Evolutionary conservation across 2,113 vertebrate species (phyloP), one percentile per base, ranked within the genome.

Genomic region (Mola mola): DNA sequence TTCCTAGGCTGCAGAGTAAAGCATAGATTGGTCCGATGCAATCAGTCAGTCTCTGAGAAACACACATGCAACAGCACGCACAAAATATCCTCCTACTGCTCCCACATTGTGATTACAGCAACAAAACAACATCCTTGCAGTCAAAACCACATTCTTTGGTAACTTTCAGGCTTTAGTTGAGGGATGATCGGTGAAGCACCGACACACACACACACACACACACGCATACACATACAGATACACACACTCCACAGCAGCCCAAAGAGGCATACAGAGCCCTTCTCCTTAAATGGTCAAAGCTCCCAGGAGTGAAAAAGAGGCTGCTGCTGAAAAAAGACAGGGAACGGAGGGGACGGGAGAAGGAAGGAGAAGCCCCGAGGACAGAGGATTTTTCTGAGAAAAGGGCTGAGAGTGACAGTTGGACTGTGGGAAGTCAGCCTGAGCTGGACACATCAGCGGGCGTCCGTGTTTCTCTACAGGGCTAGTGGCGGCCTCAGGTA

Each of bases 231-330:
- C 66, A 72, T 75, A 66, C 55, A 76, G 41, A 62, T 64, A 67
- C 41, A 67, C 43, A 72, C 60, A 68, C 56, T 71, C 68, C 91
- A 88, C 92, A 92, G 91, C 87, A 46, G 89, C 84, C 88, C 90
- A 90, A 85, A 78, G 90, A 94, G 92, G 93, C 93, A 92, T 91
- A 93, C 94, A 92, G 93, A 97, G 91, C 92, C 85, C 92, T 96
- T 99, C 95, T 95, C 97, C 97, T 98, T 99, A 99, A 98, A 99
- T 99, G 97, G 97, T 98, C 96, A 99, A 97, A 98, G 96, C 95
- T 98, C 96, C 96, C 94, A 94, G 92, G 95, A 98, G 95, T 96
- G 94, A 92, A 93, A 93, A 92, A 92, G 95, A 95, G 94, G 94
- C 93, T 95, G 94, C 92, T 93, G 93, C 83, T 90, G 89, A 81